phyloP scores from a whole-genome alignment of 2,888 invertebrate species.

The Andrena praecox region DNA sequence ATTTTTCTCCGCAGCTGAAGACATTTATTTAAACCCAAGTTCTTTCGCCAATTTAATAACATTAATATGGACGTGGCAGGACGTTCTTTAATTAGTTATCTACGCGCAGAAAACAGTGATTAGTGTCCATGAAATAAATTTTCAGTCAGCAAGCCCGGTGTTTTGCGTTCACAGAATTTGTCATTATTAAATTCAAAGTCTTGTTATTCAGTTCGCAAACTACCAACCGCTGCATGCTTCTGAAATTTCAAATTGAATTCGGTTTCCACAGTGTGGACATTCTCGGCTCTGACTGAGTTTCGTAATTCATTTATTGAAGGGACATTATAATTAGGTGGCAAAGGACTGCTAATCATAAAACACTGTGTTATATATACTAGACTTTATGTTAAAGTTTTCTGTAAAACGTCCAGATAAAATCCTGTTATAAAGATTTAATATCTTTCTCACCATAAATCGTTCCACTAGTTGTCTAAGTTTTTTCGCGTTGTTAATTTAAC shows the following conservation, averaged over 20 bases:
- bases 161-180: conserved; percentile 17
- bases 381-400: not conserved
- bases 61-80: not conserved
- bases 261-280: conserved; percentile 11
- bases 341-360: not conserved
- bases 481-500: not conserved
- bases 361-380: not conserved
- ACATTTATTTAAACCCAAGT: not conserved
- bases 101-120: not conserved
- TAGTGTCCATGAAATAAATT: not conserved
- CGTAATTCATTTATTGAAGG: not conserved
- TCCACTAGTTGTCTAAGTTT: not conserved
- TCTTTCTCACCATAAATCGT: too few species aligned
- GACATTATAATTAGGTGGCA: not conserved
- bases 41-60: not conserved
- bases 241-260: conserved; percentile 28
- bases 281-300: not conserved
- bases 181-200: not conserved
- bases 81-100: not conserved
- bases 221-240: conserved; percentile 7
- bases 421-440: too few species aligned
- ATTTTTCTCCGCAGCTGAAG: too few species aligned
- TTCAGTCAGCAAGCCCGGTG: not conserved
- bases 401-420: not conserved
- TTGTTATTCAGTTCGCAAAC: conserved; percentile 6